Evolutionary conservation across 2,797 vertebrate genomes (phyloP), one percentile per base, ranked within the genome.

Genomic region (Sciurus vulgaris): DNA sequence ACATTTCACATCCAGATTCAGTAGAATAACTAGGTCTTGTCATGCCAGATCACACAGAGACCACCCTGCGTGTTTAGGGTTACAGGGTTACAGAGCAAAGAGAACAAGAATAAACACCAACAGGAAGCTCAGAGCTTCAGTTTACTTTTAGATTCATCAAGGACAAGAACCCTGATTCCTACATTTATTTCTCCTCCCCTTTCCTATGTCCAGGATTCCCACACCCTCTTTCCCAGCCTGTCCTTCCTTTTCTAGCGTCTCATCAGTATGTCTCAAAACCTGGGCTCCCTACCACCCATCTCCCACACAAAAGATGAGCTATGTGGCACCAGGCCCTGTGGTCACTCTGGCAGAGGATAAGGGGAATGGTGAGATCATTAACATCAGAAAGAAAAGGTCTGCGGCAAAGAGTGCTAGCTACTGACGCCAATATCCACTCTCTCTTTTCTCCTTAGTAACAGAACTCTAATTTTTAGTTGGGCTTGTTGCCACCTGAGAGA

Each of bases 391-490:
- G 18, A 89, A 93, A 15, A 91, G 69, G 76, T 84, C 69, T 13
- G 14, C 2, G 3, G 63, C 86, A 93, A 87, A 74, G 70, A 41
- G 76, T 93, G 72, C n/a, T 28, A 63, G 47, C 76, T 83, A 63
- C 51, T 20, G 72, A 59, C 2, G n/a, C 82, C 72, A 87, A 65
- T 79, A 84, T 44, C 33, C 61, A 84, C 15, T 83, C 59, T 86
- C 33, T 44, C 14, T 51, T 92, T 91, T 96, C 86, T 91, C 91
- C 73, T 96, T 93, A 89, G 74, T 72, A 96, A 94, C 74, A 76
- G 12, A 86, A 76, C 28, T 89, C 59, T 94, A 63, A 83, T 79
- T 93, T 93, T 76, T 54, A 86, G 47, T 89, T 70, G 85, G 77
- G 86, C 76, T 38, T 47, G 4, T 89, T 93, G 86, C 65, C 84